Conservation (phyloP, 2,888 invertebrate genomes). For the Eurytoma californica region DNA sequence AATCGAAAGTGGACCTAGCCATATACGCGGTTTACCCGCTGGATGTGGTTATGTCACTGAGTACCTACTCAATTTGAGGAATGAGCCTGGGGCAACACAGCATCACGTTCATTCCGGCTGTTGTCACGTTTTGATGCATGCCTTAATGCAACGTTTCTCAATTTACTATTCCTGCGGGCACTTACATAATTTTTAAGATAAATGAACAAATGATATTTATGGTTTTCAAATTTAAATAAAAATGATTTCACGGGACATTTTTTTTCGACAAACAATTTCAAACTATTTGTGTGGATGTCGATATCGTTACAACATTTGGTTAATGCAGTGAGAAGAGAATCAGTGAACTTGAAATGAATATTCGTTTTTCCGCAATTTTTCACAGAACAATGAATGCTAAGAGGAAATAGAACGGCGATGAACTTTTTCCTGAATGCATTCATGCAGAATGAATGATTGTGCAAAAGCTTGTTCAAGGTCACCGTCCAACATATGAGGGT, state of each 20-base stretch:
- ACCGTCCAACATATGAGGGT: neutral
- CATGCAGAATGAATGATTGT: neutral
- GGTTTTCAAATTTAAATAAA: too few relatives aligned
- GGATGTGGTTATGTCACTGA: slow-evolving; percentile 57
- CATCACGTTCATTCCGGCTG: slow-evolving; percentile 49
- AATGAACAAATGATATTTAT: too few relatives aligned
- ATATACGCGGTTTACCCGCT: slow-evolving; percentile 32
- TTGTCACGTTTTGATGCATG: slow-evolving; percentile 64
- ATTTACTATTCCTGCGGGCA: too few relatives aligned
- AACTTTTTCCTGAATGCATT: neutral
- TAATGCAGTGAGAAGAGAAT: neutral
- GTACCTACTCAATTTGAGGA: slow-evolving; percentile 61
- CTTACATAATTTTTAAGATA: too few relatives aligned
- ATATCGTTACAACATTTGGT: too few relatives aligned
- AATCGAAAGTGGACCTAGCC: slow-evolving; percentile 10
- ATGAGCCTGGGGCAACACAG: slow-evolving; percentile 57
- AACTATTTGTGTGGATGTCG: too few relatives aligned
- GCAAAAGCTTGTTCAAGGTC: neutral
- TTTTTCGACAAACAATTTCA: too few relatives aligned
- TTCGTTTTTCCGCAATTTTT: neutral
- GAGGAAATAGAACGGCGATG: neutral
- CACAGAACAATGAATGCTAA: neutral
- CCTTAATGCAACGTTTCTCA: neutral
- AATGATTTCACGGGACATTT: too few relatives aligned
- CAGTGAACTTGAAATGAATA: neutral